Evolutionary conservation across 1,140 invertebrate genomes (phyloP).

Genomic region (Pinna nobilis): DNA sequence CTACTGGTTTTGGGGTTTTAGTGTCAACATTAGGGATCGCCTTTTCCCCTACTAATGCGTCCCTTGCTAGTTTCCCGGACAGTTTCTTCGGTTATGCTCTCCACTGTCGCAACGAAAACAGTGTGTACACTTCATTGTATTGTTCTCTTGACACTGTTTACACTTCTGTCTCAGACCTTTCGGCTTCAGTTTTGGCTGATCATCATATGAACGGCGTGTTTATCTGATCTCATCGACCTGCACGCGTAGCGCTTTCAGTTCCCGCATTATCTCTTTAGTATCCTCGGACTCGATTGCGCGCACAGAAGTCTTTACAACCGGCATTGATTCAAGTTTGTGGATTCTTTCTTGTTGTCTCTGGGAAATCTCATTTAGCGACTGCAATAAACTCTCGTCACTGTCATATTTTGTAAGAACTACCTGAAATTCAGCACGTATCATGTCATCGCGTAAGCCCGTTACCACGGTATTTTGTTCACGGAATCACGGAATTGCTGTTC

Average conservation of each 20-base stretch:
- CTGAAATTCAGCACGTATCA: not conserved
- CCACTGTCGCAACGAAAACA: conserved; percentile 14
- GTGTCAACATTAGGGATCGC: too few relatives aligned
- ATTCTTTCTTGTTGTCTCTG: not conserved
- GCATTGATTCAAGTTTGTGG: not conserved
- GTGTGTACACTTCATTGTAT: not conserved
- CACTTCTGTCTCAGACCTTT: not conserved
- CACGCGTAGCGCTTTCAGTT: not conserved
- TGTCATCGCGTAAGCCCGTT: conserved; percentile 6
- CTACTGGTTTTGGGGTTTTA: too few relatives aligned
- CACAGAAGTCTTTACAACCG: not conserved
- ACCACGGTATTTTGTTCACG: not conserved
- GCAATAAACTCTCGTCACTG: not conserved
- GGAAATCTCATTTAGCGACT: not conserved
- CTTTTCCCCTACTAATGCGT: too few relatives aligned
- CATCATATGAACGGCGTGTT: not conserved
- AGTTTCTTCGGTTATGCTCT: not conserved
- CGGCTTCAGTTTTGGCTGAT: not conserved
- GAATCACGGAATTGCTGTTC: conserved; percentile 1
- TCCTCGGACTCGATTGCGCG: not conserved
- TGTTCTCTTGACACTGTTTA: not conserved
- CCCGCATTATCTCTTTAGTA: not conserved
- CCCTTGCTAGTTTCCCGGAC: too few relatives aligned
- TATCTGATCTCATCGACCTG: not conserved
- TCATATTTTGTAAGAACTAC: not conserved